Conservation (phyloP, 2,797 vertebrate species). For the Echiichthys vipera region DNA sequence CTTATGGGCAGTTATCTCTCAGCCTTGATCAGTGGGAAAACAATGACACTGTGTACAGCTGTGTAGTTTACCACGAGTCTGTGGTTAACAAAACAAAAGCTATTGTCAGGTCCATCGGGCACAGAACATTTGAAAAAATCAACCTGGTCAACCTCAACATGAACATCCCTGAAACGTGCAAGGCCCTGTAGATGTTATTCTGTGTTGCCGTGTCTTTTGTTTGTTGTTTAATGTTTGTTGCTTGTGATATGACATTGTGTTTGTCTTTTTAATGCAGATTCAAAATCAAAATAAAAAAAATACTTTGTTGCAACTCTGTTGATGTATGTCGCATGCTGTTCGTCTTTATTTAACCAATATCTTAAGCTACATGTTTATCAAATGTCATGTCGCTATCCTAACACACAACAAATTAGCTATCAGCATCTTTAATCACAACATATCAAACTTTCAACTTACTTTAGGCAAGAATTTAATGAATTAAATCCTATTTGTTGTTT, state of each 20-base stretch:
- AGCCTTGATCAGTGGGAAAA: conserved; percentile 37
- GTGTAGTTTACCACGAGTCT: conserved; percentile 81
- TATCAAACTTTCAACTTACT: background rate
- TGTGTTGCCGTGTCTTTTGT: conserved; percentile 64
- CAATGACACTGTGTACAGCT: conserved; percentile 17
- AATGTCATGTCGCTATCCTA: background rate
- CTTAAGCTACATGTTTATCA: conserved; percentile 18
- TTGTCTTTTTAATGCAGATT: conserved; percentile 77
- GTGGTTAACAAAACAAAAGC: conserved; percentile 52
- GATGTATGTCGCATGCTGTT: conserved; percentile 64
- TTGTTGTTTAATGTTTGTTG: conserved; percentile 69
- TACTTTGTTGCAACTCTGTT: conserved; percentile 58
- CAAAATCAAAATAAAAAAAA: conserved; percentile 78
- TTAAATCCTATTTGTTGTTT: background rate
- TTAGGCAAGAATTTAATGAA: background rate
- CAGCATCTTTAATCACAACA: background rate
- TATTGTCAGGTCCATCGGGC: conserved; percentile 65
- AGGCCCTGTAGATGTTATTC: conserved; percentile 62
- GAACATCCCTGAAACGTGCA: conserved; percentile 69
- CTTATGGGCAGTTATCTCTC: conserved; percentile 79
- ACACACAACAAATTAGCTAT: background rate
- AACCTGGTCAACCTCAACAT: conserved; percentile 79
- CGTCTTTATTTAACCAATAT: conserved; percentile 21
- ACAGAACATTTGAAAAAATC: conserved; percentile 53
- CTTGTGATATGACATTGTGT: conserved; percentile 70